phyloP scores from a whole-genome alignment of 1,140 invertebrate species.

The Trissolcus basalis region DNA sequence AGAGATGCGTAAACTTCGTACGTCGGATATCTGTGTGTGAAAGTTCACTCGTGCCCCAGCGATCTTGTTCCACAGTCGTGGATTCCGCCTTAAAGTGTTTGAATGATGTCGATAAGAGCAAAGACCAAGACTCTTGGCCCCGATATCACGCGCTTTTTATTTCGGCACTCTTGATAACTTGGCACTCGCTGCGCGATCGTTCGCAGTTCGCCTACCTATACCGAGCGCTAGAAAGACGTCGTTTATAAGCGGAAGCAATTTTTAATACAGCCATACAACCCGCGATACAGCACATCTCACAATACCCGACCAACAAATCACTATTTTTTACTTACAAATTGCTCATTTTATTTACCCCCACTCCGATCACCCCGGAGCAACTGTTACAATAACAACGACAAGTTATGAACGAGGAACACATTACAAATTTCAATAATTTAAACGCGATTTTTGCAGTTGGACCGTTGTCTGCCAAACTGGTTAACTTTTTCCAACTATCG shows the following conservation, averaged over 20 bases:
- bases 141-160: conserved; percentile 60
- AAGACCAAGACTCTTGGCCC: conserved; percentile 66
- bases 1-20: conserved; percentile 47
- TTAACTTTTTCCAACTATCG: too few species aligned
- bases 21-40: conserved; percentile 41
- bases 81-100: conserved; percentile 58
- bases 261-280: conserved; percentile 16
- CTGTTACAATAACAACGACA: too few species aligned
- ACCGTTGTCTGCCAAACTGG: too few species aligned
- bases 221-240: conserved; percentile 34
- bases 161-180: conserved; percentile 59
- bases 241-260: conserved; percentile 35
- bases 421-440: too few species aligned
- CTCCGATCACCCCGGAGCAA: too few species aligned
- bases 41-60: conserved; percentile 37
- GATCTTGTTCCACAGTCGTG: conserved; percentile 45
- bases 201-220: conserved; percentile 49
- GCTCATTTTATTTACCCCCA: conserved; percentile 21
- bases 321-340: conserved; percentile 13
- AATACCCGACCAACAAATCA: conserved; percentile 15
- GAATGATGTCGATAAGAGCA: conserved; percentile 66
- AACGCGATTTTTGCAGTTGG: too few species aligned
- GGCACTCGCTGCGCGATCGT: conserved; percentile 53
- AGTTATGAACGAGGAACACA: too few species aligned
- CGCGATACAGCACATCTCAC: conserved; percentile 12